A percentile compares a stretch with the other conserved stretches of the same genome.
Evolutionary conservation across 2,113 vertebrate species (phyloP).

Genomic region (Etheostoma cragini): DNA sequence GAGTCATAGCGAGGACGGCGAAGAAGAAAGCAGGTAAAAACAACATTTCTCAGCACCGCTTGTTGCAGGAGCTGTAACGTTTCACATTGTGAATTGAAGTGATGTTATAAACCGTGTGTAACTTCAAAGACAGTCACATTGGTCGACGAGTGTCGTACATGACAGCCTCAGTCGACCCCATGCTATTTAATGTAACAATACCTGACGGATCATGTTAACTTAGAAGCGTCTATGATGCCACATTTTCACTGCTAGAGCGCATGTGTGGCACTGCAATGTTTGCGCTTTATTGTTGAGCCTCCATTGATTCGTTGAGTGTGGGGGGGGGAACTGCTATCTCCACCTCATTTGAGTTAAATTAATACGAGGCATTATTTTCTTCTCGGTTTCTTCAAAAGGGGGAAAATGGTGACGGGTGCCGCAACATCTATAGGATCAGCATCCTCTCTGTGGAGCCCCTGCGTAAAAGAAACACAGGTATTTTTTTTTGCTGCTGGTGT

Average conservation of each 20-base stretch:
- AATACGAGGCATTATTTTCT: slow-evolving; percentile 25
- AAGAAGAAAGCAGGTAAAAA: slow-evolving; percentile 46
- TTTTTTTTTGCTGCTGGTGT: slow-evolving; percentile 33
- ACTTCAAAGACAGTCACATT: slow-evolving; percentile 41
- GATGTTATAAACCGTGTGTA: slow-evolving; percentile 31
- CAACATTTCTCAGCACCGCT: background rate
- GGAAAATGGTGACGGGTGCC: slow-evolving; percentile 58
- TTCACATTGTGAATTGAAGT: background rate
- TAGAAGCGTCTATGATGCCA: slow-evolving; percentile 45
- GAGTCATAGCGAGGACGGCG: slow-evolving; percentile 31
- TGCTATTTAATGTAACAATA: background rate
- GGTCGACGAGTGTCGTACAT: slow-evolving; percentile 2
- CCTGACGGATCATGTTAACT: slow-evolving; percentile 18
- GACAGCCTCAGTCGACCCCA: background rate
- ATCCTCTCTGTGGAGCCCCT: slow-evolving; percentile 59
- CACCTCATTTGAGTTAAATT: slow-evolving; percentile 12
- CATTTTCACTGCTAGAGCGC: slow-evolving; percentile 24
- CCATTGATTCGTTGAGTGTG: slow-evolving; percentile 39
- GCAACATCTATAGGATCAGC: slow-evolving; percentile 63
- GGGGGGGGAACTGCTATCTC: background rate
- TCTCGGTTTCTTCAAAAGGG: slow-evolving; percentile 23
- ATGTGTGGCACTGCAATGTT: slow-evolving; percentile 55
- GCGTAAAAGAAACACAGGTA: slow-evolving; percentile 40
- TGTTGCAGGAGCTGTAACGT: background rate
- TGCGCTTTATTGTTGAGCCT: slow-evolving; percentile 46